Evolutionary conservation across 2,888 invertebrate genomes (phyloP).

Genomic region (Rambutsinella grinnellia): DNA sequence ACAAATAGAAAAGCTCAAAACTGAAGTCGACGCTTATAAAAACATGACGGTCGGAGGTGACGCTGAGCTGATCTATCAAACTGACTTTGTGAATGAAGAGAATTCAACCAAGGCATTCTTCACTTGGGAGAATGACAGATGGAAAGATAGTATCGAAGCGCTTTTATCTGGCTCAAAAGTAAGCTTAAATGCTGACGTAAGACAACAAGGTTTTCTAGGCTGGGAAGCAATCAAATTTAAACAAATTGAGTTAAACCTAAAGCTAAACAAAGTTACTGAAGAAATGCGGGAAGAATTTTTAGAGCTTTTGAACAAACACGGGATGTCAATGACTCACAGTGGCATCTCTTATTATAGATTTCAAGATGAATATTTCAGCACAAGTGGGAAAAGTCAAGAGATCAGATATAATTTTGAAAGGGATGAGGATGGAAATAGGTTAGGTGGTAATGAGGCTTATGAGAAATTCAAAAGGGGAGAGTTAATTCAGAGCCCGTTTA

Average conservation of each 20-base stretch:
- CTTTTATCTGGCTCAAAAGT: slow-evolving; percentile 16
- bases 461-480: slow-evolving; percentile 31
- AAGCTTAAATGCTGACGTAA: slow-evolving; percentile 11
- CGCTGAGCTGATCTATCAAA: not conserved
- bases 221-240: slow-evolving; percentile 37
- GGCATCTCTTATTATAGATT: slow-evolving; percentile 28
- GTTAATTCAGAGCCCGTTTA: slow-evolving; percentile 31
- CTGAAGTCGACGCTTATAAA: not conserved
- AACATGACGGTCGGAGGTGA: not conserved
- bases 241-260: slow-evolving; percentile 27
- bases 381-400: not conserved
- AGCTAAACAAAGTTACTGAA: not conserved
- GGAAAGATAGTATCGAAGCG: not conserved
- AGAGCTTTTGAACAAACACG: not conserved
- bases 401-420: slow-evolving; percentile 28
- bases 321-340: slow-evolving; percentile 31
- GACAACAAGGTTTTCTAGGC: not conserved
- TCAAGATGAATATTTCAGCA: slow-evolving; percentile 4
- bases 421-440: slow-evolving; percentile 2
- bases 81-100: slow-evolving; percentile 1
- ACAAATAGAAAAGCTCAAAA: not conserved
- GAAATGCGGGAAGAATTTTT: slow-evolving; percentile 7
- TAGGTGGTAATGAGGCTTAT: slow-evolving; percentile 18
- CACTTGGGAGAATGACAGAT: slow-evolving; percentile 22
- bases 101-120: slow-evolving; percentile 31